These are phyloP conservation scores for Griposia aprilina DNA, from an alignment of 2,888 invertebrate genomes.

Conservation along the genomic window DNA sequence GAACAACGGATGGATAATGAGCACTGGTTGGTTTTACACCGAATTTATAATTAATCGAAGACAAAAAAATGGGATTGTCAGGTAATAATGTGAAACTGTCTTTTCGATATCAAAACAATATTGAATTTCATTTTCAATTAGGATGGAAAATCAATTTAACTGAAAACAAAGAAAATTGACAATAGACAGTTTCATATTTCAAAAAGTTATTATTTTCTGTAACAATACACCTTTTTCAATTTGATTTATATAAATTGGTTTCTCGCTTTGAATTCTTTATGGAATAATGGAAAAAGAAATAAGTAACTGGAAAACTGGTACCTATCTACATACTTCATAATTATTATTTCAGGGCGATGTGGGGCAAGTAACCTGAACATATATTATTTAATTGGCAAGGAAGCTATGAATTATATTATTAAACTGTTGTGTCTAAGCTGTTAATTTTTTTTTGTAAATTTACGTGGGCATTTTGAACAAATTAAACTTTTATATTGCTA, in stretches of 20 bases:
- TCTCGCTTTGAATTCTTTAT: not conserved
- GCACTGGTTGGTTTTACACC: not conserved
- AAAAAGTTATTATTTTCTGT: constrained; percentile 10
- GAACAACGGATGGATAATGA: not conserved
- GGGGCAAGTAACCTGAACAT: not conserved
- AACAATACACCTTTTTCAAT: constrained; percentile 15
- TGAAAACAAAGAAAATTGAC: not conserved
- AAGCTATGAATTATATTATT: too few relatives aligned
- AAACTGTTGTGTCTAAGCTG: not conserved
- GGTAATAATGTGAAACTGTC: not conserved
- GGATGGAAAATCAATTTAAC: not conserved
- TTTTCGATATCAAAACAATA: not conserved
- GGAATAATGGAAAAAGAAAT: constrained; percentile 11
- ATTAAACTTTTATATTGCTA: not conserved
- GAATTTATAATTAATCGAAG: not conserved
- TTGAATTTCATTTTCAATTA: not conserved
- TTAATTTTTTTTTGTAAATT: too few relatives aligned
- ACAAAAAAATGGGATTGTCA: not conserved
- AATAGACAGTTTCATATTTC: constrained; percentile 12
- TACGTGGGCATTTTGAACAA: not conserved
- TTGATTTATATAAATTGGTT: constrained; percentile 18
- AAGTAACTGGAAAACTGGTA: constrained; percentile 4
- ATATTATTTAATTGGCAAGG: not conserved
- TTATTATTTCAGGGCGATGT: not conserved
- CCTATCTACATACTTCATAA: too few relatives aligned